A percentile compares a stretch with the other conserved stretches of the same genome.
These are phyloP conservation scores for Cinclus mexicanus DNA, from an alignment of 2,113 vertebrate genomes.

Conservation along the genomic window DNA sequence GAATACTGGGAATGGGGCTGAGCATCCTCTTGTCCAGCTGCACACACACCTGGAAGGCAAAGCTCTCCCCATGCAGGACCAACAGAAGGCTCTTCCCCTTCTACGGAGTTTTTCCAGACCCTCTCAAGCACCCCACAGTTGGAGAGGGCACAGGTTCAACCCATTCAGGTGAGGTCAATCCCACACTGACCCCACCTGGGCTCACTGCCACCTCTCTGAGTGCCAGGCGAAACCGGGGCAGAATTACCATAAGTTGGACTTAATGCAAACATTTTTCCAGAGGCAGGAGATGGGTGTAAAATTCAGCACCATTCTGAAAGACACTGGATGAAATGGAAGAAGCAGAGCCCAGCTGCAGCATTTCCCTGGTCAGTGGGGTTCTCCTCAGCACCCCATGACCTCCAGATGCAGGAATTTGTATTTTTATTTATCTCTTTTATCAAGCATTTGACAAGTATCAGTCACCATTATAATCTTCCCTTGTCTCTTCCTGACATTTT, in stretches of 20 bases:
- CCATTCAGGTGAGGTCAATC: not conserved
- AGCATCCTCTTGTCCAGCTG: not conserved
- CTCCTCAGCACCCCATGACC: not conserved
- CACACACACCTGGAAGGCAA: not conserved
- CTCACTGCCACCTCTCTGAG: not conserved
- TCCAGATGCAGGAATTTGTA: not conserved
- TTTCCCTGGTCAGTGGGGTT: not conserved
- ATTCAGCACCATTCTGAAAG: not conserved
- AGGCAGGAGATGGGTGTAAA: not conserved
- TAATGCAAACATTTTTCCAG: not conserved
- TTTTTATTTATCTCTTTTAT: not conserved
- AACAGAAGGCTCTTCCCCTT: not conserved
- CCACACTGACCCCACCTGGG: not conserved
- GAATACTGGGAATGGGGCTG: rapidly evolving
- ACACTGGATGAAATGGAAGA: not conserved
- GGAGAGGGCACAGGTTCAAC: not conserved
- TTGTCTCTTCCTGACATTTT: not conserved
- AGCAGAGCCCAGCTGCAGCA: not conserved
- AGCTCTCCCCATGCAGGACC: not conserved
- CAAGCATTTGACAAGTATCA: not conserved
- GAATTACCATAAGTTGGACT: not conserved
- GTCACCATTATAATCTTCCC: not conserved
- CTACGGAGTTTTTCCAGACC: not conserved
- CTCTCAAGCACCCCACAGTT: not conserved
- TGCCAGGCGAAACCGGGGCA: not conserved